Evolutionary conservation across 2,113 vertebrate genomes (phyloP).

Genomic region (Sigmodon hispidus): DNA sequence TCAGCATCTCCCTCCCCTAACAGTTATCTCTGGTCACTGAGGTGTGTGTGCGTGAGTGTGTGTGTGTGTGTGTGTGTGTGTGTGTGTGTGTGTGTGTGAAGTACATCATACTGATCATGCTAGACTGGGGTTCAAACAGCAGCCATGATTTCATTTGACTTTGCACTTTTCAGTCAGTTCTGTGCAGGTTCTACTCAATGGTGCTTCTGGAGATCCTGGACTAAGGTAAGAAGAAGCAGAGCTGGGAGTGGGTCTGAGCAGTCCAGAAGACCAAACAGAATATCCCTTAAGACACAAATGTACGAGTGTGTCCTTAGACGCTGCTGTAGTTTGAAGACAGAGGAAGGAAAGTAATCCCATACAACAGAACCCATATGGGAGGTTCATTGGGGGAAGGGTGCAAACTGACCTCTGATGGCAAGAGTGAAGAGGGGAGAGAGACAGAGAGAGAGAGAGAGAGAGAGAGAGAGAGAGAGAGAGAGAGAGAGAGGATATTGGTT

Average conservation of each 20-base stretch:
- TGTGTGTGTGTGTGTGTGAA: not conserved
- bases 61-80: not conserved
- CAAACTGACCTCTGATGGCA: no score
- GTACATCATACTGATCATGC: not conserved
- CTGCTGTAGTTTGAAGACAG: no score
- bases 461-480: not conserved
- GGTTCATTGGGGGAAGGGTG: no score
- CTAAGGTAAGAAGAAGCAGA: not conserved
- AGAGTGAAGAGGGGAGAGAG: no score
- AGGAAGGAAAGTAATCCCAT: no score
- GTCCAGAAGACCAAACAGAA: not conserved
- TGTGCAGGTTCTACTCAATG: not conserved
- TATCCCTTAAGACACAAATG: not conserved
- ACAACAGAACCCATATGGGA: no score
- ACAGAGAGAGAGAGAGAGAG: no score
- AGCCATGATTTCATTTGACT: not conserved
- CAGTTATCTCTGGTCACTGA: conserved; percentile 18
- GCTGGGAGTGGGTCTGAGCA: not conserved
- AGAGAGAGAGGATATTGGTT: not conserved
- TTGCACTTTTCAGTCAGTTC: not conserved
- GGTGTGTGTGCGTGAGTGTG: not conserved
- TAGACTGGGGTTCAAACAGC: not conserved
- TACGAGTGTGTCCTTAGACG: not conserved
- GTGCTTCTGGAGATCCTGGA: not conserved
- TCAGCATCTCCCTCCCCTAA: not conserved